Evolutionary conservation across 2,797 vertebrate genomes (phyloP).

Genomic region (Coccyzus lansbergi): DNA sequence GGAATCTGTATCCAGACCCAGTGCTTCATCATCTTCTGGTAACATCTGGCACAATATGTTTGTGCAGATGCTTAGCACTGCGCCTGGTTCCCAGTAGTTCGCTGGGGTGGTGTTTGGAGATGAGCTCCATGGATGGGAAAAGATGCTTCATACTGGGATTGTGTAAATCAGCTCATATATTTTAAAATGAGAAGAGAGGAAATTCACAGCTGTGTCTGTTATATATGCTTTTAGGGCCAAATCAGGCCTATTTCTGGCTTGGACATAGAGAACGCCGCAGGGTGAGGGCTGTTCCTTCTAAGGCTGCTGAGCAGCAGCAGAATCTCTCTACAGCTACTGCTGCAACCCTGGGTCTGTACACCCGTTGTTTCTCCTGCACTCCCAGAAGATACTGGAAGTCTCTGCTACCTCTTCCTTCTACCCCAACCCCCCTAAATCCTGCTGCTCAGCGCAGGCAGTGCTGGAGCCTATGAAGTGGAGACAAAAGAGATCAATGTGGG

Average conservation of each 20-base stretch:
- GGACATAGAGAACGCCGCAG: not conserved
- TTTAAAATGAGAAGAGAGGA: constrained; percentile 18
- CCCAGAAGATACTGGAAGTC: not conserved
- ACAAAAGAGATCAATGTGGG: not conserved
- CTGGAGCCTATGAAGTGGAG: not conserved
- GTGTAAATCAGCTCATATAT: constrained; percentile 11
- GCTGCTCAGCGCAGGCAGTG: not conserved
- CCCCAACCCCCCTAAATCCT: not conserved
- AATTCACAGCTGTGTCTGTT: constrained; percentile 34
- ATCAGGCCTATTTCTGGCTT: constrained; percentile 7
- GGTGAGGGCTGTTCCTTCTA: not conserved
- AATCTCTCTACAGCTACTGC: not conserved
- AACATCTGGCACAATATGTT: not conserved
- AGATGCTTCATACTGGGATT: not conserved
- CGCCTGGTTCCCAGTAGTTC: constrained; percentile 8
- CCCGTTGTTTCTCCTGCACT: not conserved
- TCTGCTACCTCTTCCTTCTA: not conserved
- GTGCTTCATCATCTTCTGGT: not conserved
- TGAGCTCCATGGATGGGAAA: not conserved
- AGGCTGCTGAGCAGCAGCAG: constrained; percentile 14
- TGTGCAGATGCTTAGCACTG: not conserved
- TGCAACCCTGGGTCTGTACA: not conserved
- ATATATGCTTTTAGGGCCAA: not conserved
- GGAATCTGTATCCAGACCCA: not conserved
- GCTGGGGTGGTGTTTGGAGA: not conserved